These are phyloP conservation scores for Trichopria drosophilae DNA, from an alignment of 2,888 invertebrate genomes.

Conservation along the genomic window DNA sequence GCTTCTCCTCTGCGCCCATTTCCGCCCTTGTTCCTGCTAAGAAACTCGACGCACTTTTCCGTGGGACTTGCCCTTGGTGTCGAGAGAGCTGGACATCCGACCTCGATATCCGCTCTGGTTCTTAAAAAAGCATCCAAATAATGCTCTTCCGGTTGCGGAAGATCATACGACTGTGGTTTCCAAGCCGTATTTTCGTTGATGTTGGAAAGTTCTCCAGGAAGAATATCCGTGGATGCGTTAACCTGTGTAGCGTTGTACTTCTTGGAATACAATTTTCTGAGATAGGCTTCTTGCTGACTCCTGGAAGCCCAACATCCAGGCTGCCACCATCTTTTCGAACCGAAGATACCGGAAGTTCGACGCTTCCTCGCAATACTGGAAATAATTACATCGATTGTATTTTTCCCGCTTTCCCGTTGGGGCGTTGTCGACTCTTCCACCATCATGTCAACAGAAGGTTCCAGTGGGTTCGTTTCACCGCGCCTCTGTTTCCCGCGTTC, in stretches of 20 bases:
- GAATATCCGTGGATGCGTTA: conserved; percentile 23
- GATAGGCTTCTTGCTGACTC: conserved; percentile 55
- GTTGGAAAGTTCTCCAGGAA: conserved; percentile 19
- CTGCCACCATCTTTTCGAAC: conserved; percentile 56
- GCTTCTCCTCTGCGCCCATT: no score
- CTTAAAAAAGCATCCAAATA: conserved; percentile 51
- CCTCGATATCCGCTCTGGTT: conserved; percentile 36
- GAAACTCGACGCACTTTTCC: conserved; percentile 55
- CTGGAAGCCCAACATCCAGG: conserved; percentile 56
- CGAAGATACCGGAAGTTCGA: conserved; percentile 48
- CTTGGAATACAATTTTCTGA: conserved; percentile 52
- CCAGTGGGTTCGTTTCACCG: background rate
- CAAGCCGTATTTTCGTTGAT: conserved; percentile 29
- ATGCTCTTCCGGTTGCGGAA: conserved; percentile 46
- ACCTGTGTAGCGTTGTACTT: conserved; percentile 38
- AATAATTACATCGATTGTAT: conserved; percentile 40
- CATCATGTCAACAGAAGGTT: no score
- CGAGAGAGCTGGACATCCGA: conserved; percentile 46
- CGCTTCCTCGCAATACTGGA: conserved; percentile 54
- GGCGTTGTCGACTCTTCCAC: conserved; percentile 4
- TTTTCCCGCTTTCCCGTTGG: conserved; percentile 2
- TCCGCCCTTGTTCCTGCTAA: conserved; percentile 42
- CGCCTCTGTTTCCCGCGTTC: background rate
- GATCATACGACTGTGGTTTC: conserved; percentile 42
- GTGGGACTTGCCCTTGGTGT: conserved; percentile 51